Evolutionary conservation across 2,888 invertebrate species (phyloP).

Genomic region (Hoplodrina ambigua): DNA sequence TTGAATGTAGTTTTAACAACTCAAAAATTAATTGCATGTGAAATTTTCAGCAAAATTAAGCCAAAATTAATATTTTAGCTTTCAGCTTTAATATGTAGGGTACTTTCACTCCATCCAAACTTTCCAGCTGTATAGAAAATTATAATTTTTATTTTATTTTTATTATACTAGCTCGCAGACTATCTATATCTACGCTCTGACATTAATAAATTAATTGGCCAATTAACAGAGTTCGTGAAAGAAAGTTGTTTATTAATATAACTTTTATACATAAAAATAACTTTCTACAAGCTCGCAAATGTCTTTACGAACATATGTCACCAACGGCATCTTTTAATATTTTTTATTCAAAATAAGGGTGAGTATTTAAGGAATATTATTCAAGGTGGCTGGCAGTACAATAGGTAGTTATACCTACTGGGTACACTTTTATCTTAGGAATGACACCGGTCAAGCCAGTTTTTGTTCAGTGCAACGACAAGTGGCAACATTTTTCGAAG

Average conservation of each 20-base stretch:
- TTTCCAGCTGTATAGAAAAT: not conserved
- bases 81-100: not conserved
- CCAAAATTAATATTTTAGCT: not conserved
- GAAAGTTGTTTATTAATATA: slow-evolving; percentile 26
- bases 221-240: slow-evolving; percentile 21
- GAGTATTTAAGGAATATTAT: slow-evolving; percentile 9
- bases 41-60: not conserved
- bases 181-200: not conserved
- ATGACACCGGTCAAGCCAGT: slow-evolving; percentile 45
- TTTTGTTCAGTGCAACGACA: slow-evolving; percentile 38
- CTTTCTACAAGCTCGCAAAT: slow-evolving; percentile 21
- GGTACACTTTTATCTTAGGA: slow-evolving; percentile 35
- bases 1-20: not conserved
- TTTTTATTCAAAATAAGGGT: not conserved
- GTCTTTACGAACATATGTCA: not conserved
- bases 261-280: slow-evolving; percentile 13
- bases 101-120: not conserved
- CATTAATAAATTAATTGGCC: slow-evolving; percentile 6
- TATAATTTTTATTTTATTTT: not conserved
- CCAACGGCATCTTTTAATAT: slow-evolving; percentile 7
- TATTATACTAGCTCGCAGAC: not conserved
- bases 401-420: slow-evolving; percentile 19
- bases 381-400: slow-evolving; percentile 12
- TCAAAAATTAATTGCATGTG: too few relatives aligned
- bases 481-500: slow-evolving; percentile 27